These are phyloP conservation scores for Chaetodon trifasciatus DNA, from an alignment of 2,797 vertebrate species.

Conservation along the genomic window DNA sequence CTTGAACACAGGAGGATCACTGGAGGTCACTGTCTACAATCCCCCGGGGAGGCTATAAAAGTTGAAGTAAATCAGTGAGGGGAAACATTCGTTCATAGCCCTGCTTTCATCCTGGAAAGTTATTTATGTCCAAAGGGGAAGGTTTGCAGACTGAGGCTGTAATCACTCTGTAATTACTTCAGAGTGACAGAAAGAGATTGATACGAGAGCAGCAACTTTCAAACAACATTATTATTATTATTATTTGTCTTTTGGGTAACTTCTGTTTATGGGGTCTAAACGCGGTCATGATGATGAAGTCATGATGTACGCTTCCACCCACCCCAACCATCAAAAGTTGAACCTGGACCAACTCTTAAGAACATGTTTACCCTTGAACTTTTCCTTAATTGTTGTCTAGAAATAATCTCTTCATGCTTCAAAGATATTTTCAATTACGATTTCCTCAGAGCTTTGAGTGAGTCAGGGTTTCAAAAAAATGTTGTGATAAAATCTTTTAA, in stretches of 20 bases:
- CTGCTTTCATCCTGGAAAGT: constrained; percentile 49
- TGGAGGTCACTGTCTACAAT: constrained; percentile 65
- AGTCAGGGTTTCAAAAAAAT: constrained; percentile 14
- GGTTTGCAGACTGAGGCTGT: constrained; percentile 42
- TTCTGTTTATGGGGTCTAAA: background rate
- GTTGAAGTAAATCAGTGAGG: constrained; percentile 61
- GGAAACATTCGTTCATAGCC: constrained; percentile 42
- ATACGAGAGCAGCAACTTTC: constrained; percentile 21
- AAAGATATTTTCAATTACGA: constrained; percentile 37
- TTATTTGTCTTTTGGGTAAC: constrained; percentile 1
- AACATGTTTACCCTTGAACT: constrained; percentile 13
- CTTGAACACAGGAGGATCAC: constrained; percentile 44
- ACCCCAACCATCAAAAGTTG: background rate
- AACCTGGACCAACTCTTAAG: constrained; percentile 1
- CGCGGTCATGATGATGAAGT: too few relatives aligned
- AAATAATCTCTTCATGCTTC: constrained; percentile 41
- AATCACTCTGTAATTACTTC: constrained; percentile 59
- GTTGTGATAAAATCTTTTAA: constrained; percentile 50
- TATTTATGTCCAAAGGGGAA: constrained; percentile 59
- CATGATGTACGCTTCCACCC: background rate
- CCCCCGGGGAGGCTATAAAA: constrained; percentile 51
- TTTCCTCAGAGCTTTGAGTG: constrained; percentile 14
- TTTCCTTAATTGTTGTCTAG: background rate
- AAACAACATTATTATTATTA: constrained; percentile 41
- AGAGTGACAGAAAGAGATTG: constrained; percentile 34